Conservation (phyloP, 2,888 invertebrate genomes). For the Dolichopus griseipennis region DNA sequence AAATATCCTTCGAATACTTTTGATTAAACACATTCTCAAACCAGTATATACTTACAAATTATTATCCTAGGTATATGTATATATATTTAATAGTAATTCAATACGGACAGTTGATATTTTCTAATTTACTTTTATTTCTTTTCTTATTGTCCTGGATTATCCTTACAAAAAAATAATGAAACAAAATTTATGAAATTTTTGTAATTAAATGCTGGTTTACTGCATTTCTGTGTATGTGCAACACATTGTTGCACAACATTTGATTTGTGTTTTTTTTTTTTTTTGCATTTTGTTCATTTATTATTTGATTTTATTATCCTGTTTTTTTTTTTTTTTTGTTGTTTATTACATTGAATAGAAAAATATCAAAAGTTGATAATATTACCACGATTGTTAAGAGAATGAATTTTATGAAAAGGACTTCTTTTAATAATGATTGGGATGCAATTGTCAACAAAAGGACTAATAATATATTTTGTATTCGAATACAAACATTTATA, state of each 20-base stretch:
- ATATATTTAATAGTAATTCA: background rate
- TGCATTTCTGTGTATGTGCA: background rate
- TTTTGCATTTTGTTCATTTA: background rate
- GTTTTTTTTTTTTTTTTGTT: background rate
- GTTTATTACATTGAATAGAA: background rate
- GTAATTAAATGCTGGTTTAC: background rate
- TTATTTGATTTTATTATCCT: background rate
- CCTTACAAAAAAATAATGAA: background rate
- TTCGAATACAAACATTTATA: too few species aligned
- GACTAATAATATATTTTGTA: background rate
- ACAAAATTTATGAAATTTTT: slow-evolving; percentile 5
- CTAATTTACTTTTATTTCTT: background rate
- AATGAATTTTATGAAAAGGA: background rate
- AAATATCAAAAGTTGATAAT: background rate
- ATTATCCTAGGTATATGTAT: too few species aligned
- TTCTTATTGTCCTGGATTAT: background rate
- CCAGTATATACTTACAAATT: too few species aligned
- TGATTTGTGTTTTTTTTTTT: background rate
- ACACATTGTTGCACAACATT: background rate
- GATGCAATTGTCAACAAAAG: background rate
- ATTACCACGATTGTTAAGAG: background rate
- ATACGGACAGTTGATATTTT: background rate
- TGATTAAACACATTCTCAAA: background rate
- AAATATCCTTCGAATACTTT: background rate
- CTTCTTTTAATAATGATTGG: background rate